Conservation (phyloP, 2,888 invertebrate genomes). For the Drymonia ruficornis region DNA sequence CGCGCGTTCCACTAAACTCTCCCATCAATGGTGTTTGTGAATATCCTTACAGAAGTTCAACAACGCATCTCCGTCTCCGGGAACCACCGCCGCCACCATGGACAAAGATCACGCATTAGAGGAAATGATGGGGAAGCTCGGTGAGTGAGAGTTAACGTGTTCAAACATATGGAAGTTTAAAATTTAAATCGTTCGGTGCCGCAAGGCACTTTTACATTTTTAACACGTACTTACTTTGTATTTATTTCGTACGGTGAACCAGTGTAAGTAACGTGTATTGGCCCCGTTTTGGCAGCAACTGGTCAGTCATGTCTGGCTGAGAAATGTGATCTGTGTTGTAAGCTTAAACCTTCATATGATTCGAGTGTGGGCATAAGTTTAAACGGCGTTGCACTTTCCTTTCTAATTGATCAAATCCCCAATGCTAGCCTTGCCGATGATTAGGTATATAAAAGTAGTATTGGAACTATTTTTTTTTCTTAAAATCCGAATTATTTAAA, state of each 20-base stretch:
- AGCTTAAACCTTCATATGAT: conserved; percentile 39
- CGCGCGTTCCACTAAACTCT: conserved; percentile 38
- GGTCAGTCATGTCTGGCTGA: conserved; percentile 46
- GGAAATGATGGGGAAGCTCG: conserved; percentile 88
- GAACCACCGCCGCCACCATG: conserved; percentile 63
- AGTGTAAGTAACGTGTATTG: conserved; percentile 41
- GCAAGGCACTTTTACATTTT: conserved; percentile 42
- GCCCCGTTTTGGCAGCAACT: conserved; percentile 45
- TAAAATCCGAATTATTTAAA: not conserved
- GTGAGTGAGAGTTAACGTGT: conserved; percentile 65
- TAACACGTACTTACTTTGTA: conserved; percentile 38
- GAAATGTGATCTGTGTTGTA: conserved; percentile 44
- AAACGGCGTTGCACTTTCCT: conserved; percentile 41
- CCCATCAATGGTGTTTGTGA: conserved; percentile 74
- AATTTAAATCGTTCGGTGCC: conserved; percentile 26
- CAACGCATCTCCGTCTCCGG: conserved; percentile 35
- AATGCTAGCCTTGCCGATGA: conserved; percentile 19
- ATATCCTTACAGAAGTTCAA: conserved; percentile 55
- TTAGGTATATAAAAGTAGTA: conserved; percentile 20
- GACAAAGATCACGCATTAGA: conserved; percentile 87
- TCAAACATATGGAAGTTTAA: conserved; percentile 56
- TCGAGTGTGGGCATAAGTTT: conserved; percentile 34
- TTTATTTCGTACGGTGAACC: conserved; percentile 19
- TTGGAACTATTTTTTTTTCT: conserved; percentile 8
- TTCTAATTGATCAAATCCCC: conserved; percentile 45